Base-by-base conservation (phyloP, 92 coral and sea anemone genomes). In the Isaurus tuberculatus region DNA sequence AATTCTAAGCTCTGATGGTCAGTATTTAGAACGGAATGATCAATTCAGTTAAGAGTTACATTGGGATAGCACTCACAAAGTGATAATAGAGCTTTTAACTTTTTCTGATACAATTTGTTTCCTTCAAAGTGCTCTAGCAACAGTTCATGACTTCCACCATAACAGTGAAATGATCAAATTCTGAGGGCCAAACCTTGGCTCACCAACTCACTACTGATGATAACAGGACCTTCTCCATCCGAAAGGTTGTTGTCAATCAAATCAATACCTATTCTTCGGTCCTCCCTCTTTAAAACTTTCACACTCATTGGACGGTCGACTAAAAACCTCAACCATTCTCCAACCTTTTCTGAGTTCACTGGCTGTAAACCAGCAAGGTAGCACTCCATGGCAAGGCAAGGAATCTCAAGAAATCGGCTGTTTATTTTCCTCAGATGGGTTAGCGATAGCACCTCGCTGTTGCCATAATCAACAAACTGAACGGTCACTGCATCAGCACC, bases 401-500 rank as follows among this genome's bases (percentile, higher is more conserved):
- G 97, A 29, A 91, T 77, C 57, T 74, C 64, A 29, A 84, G 81
- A 71, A 88, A 89, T 65, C 70, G 80, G 27, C 70, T 84, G 55
- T 32, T 63, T 22, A 90, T 72, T 75, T 73, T 40, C 49, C 91
- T 73, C 32, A 94, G 83, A 32, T 69, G 85, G 78, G 83, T 84
- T 2, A 86, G 67, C 1, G 92, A 11, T n/a, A 81, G 60, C 10
- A 67, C 87, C 81, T 94, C 97, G 20, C 81, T 68, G 88, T 94
- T 93, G 16, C 98, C 98, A 83, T 88, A 94, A 82, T 94, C 98
- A 26, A 91, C 87, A 72, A 83, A 94, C 32, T 70, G 96, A 20
- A 91, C 98, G 17, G 49, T 60, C 43, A 91, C 78, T 29, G 75
- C 51, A 28, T 74, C 57, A 15, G 87, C 79, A 30, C 65, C 72